A percentile compares a stretch with the other conserved stretches of the same genome.
phyloP scores from a whole-genome alignment of 2,113 vertebrate species.

The Erinaceus europaeus region DNA sequence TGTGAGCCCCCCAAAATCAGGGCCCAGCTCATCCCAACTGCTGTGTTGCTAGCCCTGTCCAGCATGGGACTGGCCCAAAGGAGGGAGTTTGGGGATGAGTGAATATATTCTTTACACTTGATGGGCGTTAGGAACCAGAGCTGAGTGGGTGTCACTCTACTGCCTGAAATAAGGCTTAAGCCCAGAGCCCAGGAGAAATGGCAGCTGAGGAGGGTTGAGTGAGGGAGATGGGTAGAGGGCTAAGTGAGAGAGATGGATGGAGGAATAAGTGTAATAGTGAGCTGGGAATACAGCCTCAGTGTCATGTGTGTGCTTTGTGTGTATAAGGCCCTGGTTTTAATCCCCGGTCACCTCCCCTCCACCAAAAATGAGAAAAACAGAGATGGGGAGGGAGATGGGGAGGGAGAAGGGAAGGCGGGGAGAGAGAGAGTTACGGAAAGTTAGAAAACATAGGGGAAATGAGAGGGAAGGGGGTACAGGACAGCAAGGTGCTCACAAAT shows the following conservation, averaged over 20 bases:
- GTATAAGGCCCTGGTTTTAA: no score
- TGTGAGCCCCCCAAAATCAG: background rate
- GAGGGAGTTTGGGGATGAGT: slow-evolving; percentile 81
- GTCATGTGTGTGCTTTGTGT: no score
- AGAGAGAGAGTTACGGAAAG: slow-evolving; percentile 62
- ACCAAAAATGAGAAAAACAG: no score
- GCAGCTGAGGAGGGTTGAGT: slow-evolving; percentile 64
- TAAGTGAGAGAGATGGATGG: no score
- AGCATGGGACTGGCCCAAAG: slow-evolving; percentile 70
- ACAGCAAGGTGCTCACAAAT: background rate
- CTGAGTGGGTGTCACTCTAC: no score
- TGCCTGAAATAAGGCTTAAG: slow-evolving; percentile 75
- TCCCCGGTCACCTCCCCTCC: no score
- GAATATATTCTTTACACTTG: slow-evolving; percentile 75
- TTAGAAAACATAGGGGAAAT: slow-evolving; percentile 72
- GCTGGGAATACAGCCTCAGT: no score
- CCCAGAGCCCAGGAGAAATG: slow-evolving; percentile 81
- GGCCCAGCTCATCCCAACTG: no score
- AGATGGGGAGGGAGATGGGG: slow-evolving; percentile 81
- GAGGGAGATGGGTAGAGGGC: slow-evolving; percentile 69
- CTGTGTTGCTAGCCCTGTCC: background rate
- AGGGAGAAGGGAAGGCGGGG: slow-evolving; percentile 69
- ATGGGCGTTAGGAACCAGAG: no score
- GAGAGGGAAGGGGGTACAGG: slow-evolving; percentile 77
- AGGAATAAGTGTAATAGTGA: no score